These are phyloP conservation scores for Psilopsiagon aurifrons DNA, from an alignment of 2,113 vertebrate genomes.

Conservation along the genomic window DNA sequence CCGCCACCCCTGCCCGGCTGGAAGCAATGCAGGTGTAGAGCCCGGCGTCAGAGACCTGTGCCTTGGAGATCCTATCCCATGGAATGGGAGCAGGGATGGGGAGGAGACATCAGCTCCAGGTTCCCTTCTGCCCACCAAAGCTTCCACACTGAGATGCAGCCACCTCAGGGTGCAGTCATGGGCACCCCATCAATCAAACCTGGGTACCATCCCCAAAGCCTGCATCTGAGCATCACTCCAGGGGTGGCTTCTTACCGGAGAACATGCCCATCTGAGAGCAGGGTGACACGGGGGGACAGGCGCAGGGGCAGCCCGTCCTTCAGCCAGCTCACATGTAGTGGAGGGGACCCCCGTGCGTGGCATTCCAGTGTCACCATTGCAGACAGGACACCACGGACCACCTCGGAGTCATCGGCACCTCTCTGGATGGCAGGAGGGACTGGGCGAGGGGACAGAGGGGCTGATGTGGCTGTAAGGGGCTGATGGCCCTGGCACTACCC, in stretches of 20 bases:
- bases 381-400: conserved; percentile 53
- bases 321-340: conserved; percentile 77
- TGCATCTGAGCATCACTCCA: accelerated
- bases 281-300: conserved; percentile 77
- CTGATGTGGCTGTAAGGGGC: neutral
- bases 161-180: neutral
- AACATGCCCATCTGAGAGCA: conserved; percentile 77
- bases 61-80: conserved; percentile 80
- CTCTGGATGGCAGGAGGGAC: conserved; percentile 83
- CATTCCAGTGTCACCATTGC: conserved; percentile 81
- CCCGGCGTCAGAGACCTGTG: conserved; percentile 83
- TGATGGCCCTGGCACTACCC: neutral
- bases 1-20: conserved; percentile 83
- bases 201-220: neutral
- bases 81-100: accelerated
- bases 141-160: neutral
- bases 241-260: conserved; percentile 79
- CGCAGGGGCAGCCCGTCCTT: conserved; percentile 84
- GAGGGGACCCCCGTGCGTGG: conserved; percentile 32
- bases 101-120: neutral
- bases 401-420: neutral
- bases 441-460: neutral
- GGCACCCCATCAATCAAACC: neutral
- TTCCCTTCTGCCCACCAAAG: neutral
- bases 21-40: conserved; percentile 85